Conservation (phyloP, 2,888 invertebrate genomes). For the Nemapogon koenigi region DNA sequence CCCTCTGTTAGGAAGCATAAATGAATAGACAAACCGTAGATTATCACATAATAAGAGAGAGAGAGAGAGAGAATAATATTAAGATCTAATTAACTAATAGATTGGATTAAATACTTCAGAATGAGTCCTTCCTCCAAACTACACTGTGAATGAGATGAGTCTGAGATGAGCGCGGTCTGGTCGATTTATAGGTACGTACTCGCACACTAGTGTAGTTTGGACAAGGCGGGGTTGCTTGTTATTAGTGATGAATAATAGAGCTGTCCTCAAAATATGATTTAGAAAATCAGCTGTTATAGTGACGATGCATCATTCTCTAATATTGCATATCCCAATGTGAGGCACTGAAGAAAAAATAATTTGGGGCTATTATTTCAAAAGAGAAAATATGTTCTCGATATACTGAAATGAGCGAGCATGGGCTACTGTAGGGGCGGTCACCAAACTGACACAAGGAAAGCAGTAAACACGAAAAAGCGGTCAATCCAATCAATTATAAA, state of each 20-base stretch:
- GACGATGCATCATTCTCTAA: conserved; percentile 65
- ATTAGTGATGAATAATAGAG: conserved; percentile 59
- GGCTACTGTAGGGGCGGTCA: conserved; percentile 63
- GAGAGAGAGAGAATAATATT: too few species aligned
- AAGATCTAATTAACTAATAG: conserved; percentile 40
- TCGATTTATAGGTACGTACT: too few species aligned
- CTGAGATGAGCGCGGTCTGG: neutral
- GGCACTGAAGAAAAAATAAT: conserved; percentile 57
- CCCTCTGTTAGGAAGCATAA: conserved; percentile 62
- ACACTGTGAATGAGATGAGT: conserved; percentile 21
- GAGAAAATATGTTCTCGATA: conserved; percentile 47
- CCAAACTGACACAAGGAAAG: conserved; percentile 69
- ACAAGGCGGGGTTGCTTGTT: conserved; percentile 1
- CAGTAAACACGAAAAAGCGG: conserved; percentile 68
- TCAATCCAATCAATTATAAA: conserved; percentile 64
- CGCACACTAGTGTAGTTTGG: conserved; percentile 4
- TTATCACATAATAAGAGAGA: conserved; percentile 43
- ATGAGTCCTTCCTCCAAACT: conserved; percentile 54
- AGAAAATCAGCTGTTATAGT: conserved; percentile 63
- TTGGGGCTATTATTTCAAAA: conserved; percentile 57
- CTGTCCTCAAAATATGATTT: conserved; percentile 58
- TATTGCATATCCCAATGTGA: conserved; percentile 62
- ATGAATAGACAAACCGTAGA: conserved; percentile 45
- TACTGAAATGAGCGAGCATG: conserved; percentile 56
- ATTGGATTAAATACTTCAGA: conserved; percentile 41